A percentile compares a stretch with the other conserved stretches of the same genome.
phyloP scores from a whole-genome alignment of 1,140 invertebrate species.

The Stegodyphus mimosarum region DNA sequence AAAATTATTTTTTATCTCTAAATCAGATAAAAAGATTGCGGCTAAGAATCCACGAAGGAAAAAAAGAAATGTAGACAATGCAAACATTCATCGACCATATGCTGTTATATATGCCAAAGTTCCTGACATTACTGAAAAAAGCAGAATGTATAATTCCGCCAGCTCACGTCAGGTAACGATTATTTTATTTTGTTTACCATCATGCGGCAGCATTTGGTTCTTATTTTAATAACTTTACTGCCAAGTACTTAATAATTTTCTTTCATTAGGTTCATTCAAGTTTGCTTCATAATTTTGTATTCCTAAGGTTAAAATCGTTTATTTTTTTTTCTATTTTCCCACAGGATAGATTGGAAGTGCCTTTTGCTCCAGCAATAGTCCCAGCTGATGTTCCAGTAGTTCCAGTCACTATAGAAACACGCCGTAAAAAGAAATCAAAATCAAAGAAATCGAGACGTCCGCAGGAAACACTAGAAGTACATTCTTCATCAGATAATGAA shows the following conservation, averaged over 20 bases:
- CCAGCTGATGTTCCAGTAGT: slow-evolving; percentile 14
- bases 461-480: background rate
- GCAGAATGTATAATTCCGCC: background rate
- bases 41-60: slow-evolving; percentile 17
- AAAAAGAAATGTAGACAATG: slow-evolving; percentile 17
- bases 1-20: slow-evolving; percentile 14
- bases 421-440: slow-evolving; percentile 29
- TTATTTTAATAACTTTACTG: too few relatives aligned
- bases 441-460: background rate
- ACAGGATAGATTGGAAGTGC: background rate
- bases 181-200: too few relatives aligned
- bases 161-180: background rate
- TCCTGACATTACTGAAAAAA: slow-evolving; percentile 11
- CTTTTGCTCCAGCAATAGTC: slow-evolving; percentile 10
- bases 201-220: too few relatives aligned
- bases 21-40: slow-evolving; percentile 20
- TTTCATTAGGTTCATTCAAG: too few relatives aligned
- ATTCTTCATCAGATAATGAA: background rate
- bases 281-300: background rate
- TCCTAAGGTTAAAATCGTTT: background rate
- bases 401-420: slow-evolving; percentile 36
- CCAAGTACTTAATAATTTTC: too few relatives aligned
- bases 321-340: background rate
- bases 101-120: slow-evolving; percentile 49
- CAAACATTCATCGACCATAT: slow-evolving; percentile 3